Percentiles rank a stretch among this genome's conserved stretches.
Evolutionary conservation across 2,888 invertebrate genomes (phyloP).

Genomic region (Thymelicus acteon): DNA sequence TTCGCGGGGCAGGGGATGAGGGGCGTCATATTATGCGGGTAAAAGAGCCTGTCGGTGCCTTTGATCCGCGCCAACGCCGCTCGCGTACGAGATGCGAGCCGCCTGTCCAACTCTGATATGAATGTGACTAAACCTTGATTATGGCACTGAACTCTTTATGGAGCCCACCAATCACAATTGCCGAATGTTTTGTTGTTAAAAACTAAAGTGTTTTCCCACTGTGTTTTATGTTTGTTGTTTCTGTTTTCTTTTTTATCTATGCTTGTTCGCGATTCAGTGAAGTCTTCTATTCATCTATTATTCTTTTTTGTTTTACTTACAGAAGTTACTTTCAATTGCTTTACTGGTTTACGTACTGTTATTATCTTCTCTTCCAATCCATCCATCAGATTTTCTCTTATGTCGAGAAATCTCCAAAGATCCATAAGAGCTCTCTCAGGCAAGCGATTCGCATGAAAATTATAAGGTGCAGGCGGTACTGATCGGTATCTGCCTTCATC

Average conservation of each 20-base stretch:
- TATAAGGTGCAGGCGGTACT: slow-evolving; percentile 60
- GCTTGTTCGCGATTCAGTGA: too few relatives aligned
- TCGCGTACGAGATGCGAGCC: slow-evolving; percentile 69
- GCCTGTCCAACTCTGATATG: slow-evolving; percentile 81
- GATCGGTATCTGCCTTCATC: slow-evolving; percentile 72
- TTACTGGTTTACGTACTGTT: not conserved
- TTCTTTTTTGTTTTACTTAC: not conserved
- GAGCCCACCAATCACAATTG: slow-evolving; percentile 62
- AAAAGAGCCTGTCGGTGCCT: slow-evolving; percentile 85
- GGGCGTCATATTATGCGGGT: slow-evolving; percentile 84
- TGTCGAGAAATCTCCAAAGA: slow-evolving; percentile 38
- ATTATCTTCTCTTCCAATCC: slow-evolving; percentile 6
- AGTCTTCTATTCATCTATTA: not conserved
- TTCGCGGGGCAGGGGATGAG: slow-evolving; percentile 71
- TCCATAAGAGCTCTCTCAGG: slow-evolving; percentile 39
- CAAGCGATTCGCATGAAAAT: slow-evolving; percentile 55
- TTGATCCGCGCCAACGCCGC: slow-evolving; percentile 72
- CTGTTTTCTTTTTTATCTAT: not conserved
- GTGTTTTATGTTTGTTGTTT: not conserved
- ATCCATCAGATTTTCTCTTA: slow-evolving; percentile 27
- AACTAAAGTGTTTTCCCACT: slow-evolving; percentile 23
- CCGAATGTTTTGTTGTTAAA: slow-evolving; percentile 37
- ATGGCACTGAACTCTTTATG: slow-evolving; percentile 79
- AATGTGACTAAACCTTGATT: slow-evolving; percentile 85
- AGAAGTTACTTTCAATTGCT: not conserved